A percentile compares a stretch with the other conserved stretches of the same genome.
These are phyloP conservation scores for zebrafish (Danio rerio) DNA, from an alignment of 2,113 vertebrate species.

Conservation along the genomic window GRCz12tu NC_133180.1:28350001-28350500, in stretches of 20 bases:
- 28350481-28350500: background rate
- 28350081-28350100: background rate
- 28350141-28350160: constrained; percentile 74
- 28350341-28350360: constrained; percentile 36
- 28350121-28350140: background rate
- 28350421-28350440: constrained; percentile 25
- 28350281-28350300: constrained; percentile 16
- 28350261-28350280: constrained; percentile 29
- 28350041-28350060: background rate
- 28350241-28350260: constrained; percentile 67
- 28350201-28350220: constrained; percentile 81
- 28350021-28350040: constrained; percentile 29
- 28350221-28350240: constrained; percentile 77
- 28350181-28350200: constrained; percentile 58
- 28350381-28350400: constrained; percentile 26
- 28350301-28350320: background rate
- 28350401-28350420: constrained; percentile 13
- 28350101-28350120: constrained; percentile 16
- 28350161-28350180: constrained; percentile 81
- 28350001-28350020: background rate
- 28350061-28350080: constrained; percentile 16
- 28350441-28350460: constrained; percentile 22
- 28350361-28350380: constrained; percentile 33
- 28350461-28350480: constrained; percentile 1
- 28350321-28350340: constrained; percentile 29